These are phyloP conservation scores for Zaprionus nigranus DNA, from an alignment of 1,140 invertebrate genomes.

Conservation along the genomic window DNA sequence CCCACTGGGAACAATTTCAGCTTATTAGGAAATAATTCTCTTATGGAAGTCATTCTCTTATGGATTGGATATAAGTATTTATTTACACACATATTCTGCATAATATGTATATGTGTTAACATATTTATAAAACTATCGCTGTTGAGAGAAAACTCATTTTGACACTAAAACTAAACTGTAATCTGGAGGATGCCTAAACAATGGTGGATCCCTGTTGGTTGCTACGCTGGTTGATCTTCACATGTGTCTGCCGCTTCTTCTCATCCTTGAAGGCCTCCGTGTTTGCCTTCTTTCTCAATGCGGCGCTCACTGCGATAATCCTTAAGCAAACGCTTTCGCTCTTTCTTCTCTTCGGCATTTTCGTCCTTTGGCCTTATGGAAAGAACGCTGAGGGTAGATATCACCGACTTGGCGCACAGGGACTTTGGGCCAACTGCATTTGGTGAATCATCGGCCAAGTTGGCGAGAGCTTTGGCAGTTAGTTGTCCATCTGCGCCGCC, in stretches of 20 bases:
- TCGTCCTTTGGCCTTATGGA: constrained; percentile 93
- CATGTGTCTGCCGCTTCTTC: constrained; percentile 92
- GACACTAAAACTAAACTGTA: constrained; percentile 11
- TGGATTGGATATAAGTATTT: not conserved
- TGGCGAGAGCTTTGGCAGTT: constrained; percentile 89
- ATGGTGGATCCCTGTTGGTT: constrained; percentile 90
- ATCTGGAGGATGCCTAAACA: constrained; percentile 81
- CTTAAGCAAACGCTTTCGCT: constrained; percentile 93
- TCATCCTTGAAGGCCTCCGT: constrained; percentile 94
- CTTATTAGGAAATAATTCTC: no score
- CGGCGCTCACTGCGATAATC: constrained; percentile 93
- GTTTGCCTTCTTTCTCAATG: constrained; percentile 94
- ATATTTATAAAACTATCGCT: constrained; percentile 11
- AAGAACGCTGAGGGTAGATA: constrained; percentile 89
- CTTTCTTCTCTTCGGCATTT: constrained; percentile 91
- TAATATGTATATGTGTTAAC: not conserved
- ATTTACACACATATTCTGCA: not conserved
- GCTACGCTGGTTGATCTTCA: constrained; percentile 89
- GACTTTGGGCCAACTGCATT: constrained; percentile 84
- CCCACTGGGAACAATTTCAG: no score
- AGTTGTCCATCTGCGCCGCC: constrained; percentile 86
- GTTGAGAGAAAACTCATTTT: constrained; percentile 12
- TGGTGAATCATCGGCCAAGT: constrained; percentile 87
- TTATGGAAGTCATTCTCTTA: not conserved
- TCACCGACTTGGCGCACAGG: constrained; percentile 87